Percentiles rank a stretch among this genome's conserved stretches.
Conservation (phyloP, 2,888 invertebrate species). For the Eupithecia insigniata region DNA sequence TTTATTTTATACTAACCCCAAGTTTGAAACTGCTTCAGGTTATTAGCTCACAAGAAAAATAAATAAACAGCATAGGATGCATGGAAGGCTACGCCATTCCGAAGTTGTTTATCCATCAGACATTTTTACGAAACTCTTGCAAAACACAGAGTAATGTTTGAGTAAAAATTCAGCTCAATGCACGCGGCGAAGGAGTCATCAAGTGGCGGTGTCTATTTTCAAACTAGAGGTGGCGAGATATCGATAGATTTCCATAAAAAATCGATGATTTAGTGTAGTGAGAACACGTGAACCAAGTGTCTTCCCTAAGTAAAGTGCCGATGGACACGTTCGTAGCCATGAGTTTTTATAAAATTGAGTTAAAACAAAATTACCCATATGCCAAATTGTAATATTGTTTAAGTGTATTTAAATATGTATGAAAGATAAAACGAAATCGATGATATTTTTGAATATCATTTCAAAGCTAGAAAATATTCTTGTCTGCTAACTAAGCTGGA, state of each 20-base stretch:
- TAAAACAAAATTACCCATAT: too few relatives aligned
- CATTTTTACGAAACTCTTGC: background rate
- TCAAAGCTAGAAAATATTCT: background rate
- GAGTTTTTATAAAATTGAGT: too few relatives aligned
- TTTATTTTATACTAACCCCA: too few relatives aligned
- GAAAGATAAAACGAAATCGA: too few relatives aligned
- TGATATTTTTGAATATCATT: background rate
- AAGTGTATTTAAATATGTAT: too few relatives aligned
- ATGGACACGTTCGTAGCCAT: too few relatives aligned
- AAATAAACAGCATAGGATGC: background rate
- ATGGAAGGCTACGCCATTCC: background rate
- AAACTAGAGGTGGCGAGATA: slow-evolving; percentile 60
- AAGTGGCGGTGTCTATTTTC: slow-evolving; percentile 76
- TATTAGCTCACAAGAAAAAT: background rate
- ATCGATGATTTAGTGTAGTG: background rate
- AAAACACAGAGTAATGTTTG: slow-evolving; percentile 30
- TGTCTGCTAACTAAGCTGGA: too few relatives aligned
- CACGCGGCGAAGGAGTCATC: slow-evolving; percentile 71
- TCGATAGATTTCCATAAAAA: slow-evolving; percentile 30
- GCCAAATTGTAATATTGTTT: too few relatives aligned
- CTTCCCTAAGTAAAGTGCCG: too few relatives aligned
- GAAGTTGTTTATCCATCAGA: background rate
- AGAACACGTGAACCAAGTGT: too few relatives aligned
- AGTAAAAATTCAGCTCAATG: slow-evolving; percentile 61
- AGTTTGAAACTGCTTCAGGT: background rate